Base-by-base conservation (phyloP, 2,113 vertebrate genomes). In the Xenopus laevis region DNA sequence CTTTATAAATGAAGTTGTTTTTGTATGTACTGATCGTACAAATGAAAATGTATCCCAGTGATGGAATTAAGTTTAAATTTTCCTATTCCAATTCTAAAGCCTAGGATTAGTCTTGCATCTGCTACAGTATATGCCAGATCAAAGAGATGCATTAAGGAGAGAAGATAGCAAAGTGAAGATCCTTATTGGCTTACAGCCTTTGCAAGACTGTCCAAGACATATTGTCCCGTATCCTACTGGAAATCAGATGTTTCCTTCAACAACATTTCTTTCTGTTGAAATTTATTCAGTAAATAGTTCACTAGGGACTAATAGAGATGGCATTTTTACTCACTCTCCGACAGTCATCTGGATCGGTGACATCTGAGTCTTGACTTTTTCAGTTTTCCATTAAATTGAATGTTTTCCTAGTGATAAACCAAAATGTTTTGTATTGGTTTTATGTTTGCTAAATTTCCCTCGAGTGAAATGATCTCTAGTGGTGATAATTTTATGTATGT, bases 391-490 rank as follows among this genome's bases (percentile, higher is more conserved):
- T 63, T 59, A 69, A 76, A 76, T 76, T 76, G 66, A 76, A 76
- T 76, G 66, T 69, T 66, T 76, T 76, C 58, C 73, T 27, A 76
- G 66, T 66, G 58, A 69, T 76, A 76, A 76, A 76, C 58, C 73
- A 69, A 76, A 76, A 76, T 68, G 65, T 46, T 52, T 23, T 21
- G 45, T 69, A 69, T 76, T 63, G 66, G n/a, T 57, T 76, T 69
- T 76, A 61, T 76, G 73, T 76, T 76, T 68, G 15, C 58, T 63
- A 76, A 69, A 76, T 76, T 76, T 76, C 73, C 73, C 73, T 46
- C 0, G 73, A 55, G 73, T 69, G 73, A 65, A 30, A 76, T 58
- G 68, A 76, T 69, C 72, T 68, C 72, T 47, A 52, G 57, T 68
- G 72, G 23, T 27, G 72, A 75, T 75, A 61, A 75, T 75, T 75